Base-by-base conservation (phyloP, 2,797 vertebrate species). In the Odontamblyopus rebecca region DNA sequence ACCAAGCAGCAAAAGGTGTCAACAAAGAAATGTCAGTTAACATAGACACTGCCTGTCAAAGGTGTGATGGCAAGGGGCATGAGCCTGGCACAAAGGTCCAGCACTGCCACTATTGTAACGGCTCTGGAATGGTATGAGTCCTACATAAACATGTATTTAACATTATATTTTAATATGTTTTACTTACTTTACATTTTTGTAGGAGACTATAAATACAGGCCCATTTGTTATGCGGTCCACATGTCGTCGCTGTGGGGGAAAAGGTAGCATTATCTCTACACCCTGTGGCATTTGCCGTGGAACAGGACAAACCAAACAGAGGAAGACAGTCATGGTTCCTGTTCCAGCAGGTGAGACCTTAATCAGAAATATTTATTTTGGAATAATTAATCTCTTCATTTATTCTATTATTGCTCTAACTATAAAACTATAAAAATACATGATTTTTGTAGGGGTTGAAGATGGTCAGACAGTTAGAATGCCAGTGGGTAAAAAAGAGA, bases 161-260 rank as follows among this genome's bases (percentile, higher is more conserved):
- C 11, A 59, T 59, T 38, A 2, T 6, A 30, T 18, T 56, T 51
- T 23, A 19, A 1, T 8, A 4, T 13, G 8, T 23, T 53, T 5
- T 15, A 0, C 51, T 13, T 70, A 5, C 54, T 9, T 41, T 11
- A 2, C 0, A 0, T 6, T 50, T 16, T 35, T 57, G 53, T 62
- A 99, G 98, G 98, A 99, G 91, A 99, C 98, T 0, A 92, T 99
- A 82, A 99, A 98, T 67, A 99, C 96, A 0, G 98, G 98, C 1
- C 98, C 98, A 0, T 99, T 99, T 0, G 97, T 99, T 71, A 99
- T 99, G 98, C 95, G 97, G 2, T 98, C 98, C 1, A 97, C 96
- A 0, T 99, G 98, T 70, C 95, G 97, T 0, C 95, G 96, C 15
- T 99, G 98, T 2, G 87, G 93, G 0, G 98, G 98, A 5, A 96